phyloP scores from a whole-genome alignment of 53 echinoderm and acorn worm species.

The Antedon mediterranea region DNA sequence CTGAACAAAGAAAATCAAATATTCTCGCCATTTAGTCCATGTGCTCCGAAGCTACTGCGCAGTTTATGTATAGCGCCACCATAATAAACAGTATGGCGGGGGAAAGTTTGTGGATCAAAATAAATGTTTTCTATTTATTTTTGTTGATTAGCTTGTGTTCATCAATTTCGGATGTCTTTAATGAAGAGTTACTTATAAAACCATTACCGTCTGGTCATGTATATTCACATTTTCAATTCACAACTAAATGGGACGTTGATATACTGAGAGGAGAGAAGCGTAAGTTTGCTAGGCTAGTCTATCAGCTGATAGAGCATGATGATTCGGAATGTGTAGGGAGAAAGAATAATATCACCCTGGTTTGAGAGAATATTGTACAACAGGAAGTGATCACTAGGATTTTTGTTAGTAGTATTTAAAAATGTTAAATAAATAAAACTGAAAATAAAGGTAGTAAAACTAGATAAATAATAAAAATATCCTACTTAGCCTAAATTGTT shows the following conservation, averaged over 20 bases:
- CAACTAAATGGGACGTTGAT: conserved; percentile 55
- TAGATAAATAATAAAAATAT: too few species aligned
- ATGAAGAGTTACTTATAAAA: conserved; percentile 56
- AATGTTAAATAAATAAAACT: too few species aligned
- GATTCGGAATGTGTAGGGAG: too few species aligned
- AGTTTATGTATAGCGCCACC: conserved; percentile 4
- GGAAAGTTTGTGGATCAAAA: background rate
- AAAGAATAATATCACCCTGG: too few species aligned
- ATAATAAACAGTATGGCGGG: background rate
- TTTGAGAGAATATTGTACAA: background rate
- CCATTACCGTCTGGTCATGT: conserved; percentile 66
- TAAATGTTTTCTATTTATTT: background rate
- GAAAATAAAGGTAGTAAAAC: too few species aligned
- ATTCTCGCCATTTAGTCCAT: conserved; percentile 40
- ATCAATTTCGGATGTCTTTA: conserved; percentile 32
- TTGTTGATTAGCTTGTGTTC: background rate
- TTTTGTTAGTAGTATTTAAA: too few species aligned
- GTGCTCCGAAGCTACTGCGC: conserved; percentile 27
- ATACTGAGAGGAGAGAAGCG: conserved; percentile 25
- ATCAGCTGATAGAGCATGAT: background rate
- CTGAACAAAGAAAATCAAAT: conserved; percentile 1
- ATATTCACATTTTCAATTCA: conserved; percentile 66
- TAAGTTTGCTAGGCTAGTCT: too few species aligned
- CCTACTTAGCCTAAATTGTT: too few species aligned
- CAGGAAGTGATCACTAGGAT: background rate